A percentile compares a stretch with the other conserved stretches of the same genome.
phyloP scores from a whole-genome alignment of 2,113 vertebrate genomes.

The Junco hyemalis region DNA sequence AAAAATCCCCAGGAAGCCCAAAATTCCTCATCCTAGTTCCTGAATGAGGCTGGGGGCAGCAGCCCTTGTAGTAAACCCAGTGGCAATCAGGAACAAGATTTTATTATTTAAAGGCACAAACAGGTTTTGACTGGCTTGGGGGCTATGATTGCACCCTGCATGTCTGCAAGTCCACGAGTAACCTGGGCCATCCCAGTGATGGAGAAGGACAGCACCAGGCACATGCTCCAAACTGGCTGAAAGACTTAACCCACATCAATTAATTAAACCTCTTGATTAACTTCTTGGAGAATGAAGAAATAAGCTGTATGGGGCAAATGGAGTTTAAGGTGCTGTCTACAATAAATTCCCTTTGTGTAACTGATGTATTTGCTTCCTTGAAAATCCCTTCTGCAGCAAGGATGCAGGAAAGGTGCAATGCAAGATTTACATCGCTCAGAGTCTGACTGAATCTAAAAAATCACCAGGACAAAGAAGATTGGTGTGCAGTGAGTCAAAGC shows the following conservation, averaged over 20 bases:
- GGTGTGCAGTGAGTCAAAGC: background rate
- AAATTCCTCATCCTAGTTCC: background rate
- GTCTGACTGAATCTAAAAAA: background rate
- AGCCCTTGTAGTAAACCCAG: accelerated
- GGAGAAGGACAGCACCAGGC: background rate
- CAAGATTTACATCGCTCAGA: background rate
- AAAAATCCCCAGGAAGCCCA: background rate
- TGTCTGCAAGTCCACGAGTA: background rate
- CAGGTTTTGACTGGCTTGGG: accelerated
- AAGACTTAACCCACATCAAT: background rate
- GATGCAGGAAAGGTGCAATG: background rate
- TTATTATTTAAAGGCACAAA: background rate
- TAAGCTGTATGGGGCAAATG: background rate
- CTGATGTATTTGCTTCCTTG: background rate
- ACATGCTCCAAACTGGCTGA: accelerated
- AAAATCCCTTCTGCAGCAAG: background rate
- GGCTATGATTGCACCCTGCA: background rate
- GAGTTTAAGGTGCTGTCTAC: background rate
- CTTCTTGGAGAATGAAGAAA: background rate
- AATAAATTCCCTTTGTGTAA: background rate
- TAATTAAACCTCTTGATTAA: background rate
- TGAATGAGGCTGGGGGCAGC: background rate
- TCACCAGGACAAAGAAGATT: background rate
- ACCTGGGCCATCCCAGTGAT: accelerated
- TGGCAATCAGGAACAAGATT: background rate